Evolutionary conservation across 2,888 invertebrate genomes (phyloP), one percentile per base, ranked within the genome.

Genomic region (Aromia moschata): DNA sequence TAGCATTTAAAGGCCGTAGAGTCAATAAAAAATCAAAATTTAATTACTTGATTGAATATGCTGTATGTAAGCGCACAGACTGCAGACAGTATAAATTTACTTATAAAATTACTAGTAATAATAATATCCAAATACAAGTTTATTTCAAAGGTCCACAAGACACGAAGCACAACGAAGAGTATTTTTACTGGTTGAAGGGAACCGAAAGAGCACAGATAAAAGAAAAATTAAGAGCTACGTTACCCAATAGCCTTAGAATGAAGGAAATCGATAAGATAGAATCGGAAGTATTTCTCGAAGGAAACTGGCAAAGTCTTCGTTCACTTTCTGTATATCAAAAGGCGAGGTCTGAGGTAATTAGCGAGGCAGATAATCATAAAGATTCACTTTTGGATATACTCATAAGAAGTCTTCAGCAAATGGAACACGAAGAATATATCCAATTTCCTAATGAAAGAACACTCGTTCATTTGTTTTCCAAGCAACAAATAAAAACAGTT

Each of bases 291-390:
- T 9, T 36, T 1, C 4, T 5, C 1, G 36, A 43, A 11, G 52
- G 52, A 2, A 52, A 52, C 12, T 52, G 52, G 52, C 52, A 52
- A 33, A 52, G 15, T 16, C 10, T 52, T 7, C 40, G 52, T 11
- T 52, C 52, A 2, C 52, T 52, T 1, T 9, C 52, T 0, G 52
- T 52, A 2, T 52, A 52, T 14, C 52, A 52, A 12, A 52, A 52
- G 12, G 17, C 16, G 1, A 25, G 41, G 17, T 49, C 49, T 4
- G 49, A 49, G n/a, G 37, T 37, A 9, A 7, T 49, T 4, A 2
- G 7, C 9, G 37, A 30, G 2, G 5, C 0, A 25, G 52, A 52
- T 31, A 41, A 7, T 5, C 30, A 52, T 14, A 16, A 15, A 31
- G 41, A 52, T 30, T 11, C 52, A n/a, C 7, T 52, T 10, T 30